Evolutionary conservation across 2,888 invertebrate species (phyloP).

Genomic region (Polydrusus pterygomalis): DNA sequence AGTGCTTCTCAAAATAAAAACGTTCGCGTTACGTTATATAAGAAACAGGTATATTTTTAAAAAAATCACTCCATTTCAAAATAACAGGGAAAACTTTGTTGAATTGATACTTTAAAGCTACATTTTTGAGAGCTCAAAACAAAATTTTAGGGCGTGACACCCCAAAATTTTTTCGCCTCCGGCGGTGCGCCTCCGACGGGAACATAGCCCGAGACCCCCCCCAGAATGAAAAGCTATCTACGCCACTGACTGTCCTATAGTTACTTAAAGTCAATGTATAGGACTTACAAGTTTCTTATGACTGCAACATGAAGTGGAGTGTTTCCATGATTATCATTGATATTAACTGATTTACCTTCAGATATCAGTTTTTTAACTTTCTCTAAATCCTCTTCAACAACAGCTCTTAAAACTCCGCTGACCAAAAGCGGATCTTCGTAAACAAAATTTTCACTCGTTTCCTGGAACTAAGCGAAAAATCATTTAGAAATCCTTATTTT

Average conservation of each 20-base stretch:
- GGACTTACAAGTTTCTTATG: slow-evolving; percentile 59
- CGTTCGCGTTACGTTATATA: too few species aligned
- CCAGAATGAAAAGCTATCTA: not conserved
- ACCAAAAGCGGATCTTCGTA: slow-evolving; percentile 59
- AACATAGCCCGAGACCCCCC: too few species aligned
- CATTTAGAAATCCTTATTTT: not conserved
- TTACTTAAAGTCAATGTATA: not conserved
- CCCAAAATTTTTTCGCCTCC: too few species aligned
- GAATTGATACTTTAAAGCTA: too few species aligned
- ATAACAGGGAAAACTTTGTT: too few species aligned
- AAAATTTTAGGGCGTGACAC: too few species aligned
- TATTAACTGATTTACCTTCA: slow-evolving; percentile 59
- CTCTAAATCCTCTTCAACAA: slow-evolving; percentile 57
- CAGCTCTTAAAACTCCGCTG: slow-evolving; percentile 59
- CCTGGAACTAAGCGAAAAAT: slow-evolving; percentile 21
- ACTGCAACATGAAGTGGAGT: slow-evolving; percentile 63
- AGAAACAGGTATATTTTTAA: too few species aligned
- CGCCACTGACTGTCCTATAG: too few species aligned
- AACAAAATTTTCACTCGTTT: slow-evolving; percentile 25
- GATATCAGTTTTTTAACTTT: slow-evolving; percentile 57
- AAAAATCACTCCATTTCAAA: too few species aligned
- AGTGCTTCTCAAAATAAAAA: too few species aligned
- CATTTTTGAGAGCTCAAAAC: too few species aligned
- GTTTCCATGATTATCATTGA: slow-evolving; percentile 63
- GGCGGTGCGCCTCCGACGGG: too few species aligned